These are phyloP conservation scores for Argynnis bischoffii DNA, from an alignment of 2,888 invertebrate species.

Conservation along the genomic window DNA sequence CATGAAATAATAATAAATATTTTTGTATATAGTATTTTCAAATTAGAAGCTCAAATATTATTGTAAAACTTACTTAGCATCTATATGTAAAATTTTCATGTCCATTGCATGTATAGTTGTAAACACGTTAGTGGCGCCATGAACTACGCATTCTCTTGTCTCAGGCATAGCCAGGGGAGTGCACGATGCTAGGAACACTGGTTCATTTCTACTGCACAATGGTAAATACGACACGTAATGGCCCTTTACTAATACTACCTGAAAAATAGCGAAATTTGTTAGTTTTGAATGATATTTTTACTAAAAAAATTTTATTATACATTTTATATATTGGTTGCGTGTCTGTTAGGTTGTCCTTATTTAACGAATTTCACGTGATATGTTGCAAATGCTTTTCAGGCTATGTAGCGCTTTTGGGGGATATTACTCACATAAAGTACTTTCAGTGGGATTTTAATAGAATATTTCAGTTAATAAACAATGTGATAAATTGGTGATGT, in stretches of 20 bases:
- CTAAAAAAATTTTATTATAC: background rate
- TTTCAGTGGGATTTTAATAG: too few species aligned
- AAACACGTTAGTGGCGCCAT: conserved; percentile 98
- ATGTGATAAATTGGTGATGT: too few species aligned
- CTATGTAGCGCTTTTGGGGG: too few species aligned
- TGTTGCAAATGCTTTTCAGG: too few species aligned
- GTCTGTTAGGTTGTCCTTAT: background rate
- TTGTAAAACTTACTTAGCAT: conserved; percentile 64
- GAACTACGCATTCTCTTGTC: conserved; percentile 96
- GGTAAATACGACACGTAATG: conserved; percentile 97
- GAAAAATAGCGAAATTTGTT: conserved; percentile 43
- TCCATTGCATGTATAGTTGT: conserved; percentile 98
- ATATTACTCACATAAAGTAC: too few species aligned
- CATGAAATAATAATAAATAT: background rate
- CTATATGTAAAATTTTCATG: conserved; percentile 98
- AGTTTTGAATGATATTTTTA: background rate
- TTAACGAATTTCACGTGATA: background rate
- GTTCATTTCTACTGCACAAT: conserved; percentile 96
- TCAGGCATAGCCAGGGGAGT: conserved; percentile 99
- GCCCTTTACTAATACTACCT: conserved; percentile 98
- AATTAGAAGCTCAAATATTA: background rate
- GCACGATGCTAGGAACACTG: conserved; percentile 97
- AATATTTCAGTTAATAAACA: too few species aligned
- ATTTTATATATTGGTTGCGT: background rate
- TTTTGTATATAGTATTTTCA: conserved; percentile 30